These are phyloP conservation scores for Hyposoter dolosus DNA, from an alignment of 2,888 invertebrate genomes.

Conservation along the genomic window DNA sequence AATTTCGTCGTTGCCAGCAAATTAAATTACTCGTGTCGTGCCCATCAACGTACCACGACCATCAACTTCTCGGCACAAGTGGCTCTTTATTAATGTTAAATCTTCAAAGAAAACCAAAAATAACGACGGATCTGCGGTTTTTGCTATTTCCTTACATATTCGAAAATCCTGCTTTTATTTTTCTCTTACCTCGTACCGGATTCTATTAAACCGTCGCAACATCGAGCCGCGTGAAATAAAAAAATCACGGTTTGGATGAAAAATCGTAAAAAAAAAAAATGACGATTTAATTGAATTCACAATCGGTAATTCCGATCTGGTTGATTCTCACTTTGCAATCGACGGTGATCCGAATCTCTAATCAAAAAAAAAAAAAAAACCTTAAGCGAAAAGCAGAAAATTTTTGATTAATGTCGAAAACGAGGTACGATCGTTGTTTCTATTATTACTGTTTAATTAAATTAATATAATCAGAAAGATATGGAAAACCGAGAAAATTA, in stretches of 20 bases:
- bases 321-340: too few species aligned
- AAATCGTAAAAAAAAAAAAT: too few species aligned
- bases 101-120: slow-evolving; percentile 34
- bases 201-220: neutral
- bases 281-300: too few species aligned
- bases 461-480: slow-evolving; percentile 6
- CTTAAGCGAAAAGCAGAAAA: neutral
- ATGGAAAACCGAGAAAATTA: slow-evolving; percentile 28
- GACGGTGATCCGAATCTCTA: too few species aligned
- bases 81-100: slow-evolving; percentile 26
- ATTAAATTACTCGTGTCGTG: slow-evolving; percentile 46
- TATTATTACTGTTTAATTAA: neutral
- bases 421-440: neutral
- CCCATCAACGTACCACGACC: slow-evolving; percentile 8
- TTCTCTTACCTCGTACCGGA: neutral
- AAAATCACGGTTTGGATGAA: too few species aligned
- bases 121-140: neutral
- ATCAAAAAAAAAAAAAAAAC: neutral
- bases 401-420: neutral
- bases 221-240: too few species aligned
- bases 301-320: too few species aligned
- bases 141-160: neutral
- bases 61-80: slow-evolving; percentile 18
- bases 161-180: neutral
- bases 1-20: slow-evolving; percentile 36